These are phyloP conservation scores for Lycophotia porphyrea DNA, from an alignment of 2,888 invertebrate genomes.

Conservation along the genomic window DNA sequence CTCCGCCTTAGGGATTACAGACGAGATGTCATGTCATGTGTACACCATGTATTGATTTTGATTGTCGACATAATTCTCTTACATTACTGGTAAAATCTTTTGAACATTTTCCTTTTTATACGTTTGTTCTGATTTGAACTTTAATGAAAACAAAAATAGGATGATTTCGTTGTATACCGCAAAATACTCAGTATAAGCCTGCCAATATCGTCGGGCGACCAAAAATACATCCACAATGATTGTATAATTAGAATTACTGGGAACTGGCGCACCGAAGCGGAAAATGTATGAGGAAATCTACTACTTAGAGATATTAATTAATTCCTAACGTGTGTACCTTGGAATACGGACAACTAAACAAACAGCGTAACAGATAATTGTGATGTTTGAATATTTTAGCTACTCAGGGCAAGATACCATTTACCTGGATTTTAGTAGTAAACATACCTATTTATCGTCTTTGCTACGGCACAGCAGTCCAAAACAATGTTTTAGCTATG, in stretches of 20 bases:
- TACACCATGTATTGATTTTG: background rate
- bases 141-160: background rate
- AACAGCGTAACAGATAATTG: slow-evolving; percentile 23
- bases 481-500: background rate
- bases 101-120: background rate
- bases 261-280: slow-evolving; percentile 44
- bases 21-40: background rate
- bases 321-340: slow-evolving; percentile 37
- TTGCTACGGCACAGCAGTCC: background rate
- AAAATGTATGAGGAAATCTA: slow-evolving; percentile 53
- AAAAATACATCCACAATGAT: slow-evolving; percentile 11
- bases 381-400: slow-evolving; percentile 11
- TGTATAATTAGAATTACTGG: slow-evolving; percentile 40
- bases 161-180: background rate
- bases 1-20: background rate
- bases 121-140: background rate
- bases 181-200: slow-evolving; percentile 18
- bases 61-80: background rate
- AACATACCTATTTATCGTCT: background rate
- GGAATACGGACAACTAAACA: slow-evolving; percentile 33
- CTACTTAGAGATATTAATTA: slow-evolving; percentile 41
- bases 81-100: background rate
- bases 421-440: background rate
- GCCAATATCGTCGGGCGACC: background rate
- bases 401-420: background rate